Percentiles rank a stretch among this genome's conserved stretches.
phyloP scores from a whole-genome alignment of 2,888 invertebrate species.

The Leptinotarsa peninsularis region DNA sequence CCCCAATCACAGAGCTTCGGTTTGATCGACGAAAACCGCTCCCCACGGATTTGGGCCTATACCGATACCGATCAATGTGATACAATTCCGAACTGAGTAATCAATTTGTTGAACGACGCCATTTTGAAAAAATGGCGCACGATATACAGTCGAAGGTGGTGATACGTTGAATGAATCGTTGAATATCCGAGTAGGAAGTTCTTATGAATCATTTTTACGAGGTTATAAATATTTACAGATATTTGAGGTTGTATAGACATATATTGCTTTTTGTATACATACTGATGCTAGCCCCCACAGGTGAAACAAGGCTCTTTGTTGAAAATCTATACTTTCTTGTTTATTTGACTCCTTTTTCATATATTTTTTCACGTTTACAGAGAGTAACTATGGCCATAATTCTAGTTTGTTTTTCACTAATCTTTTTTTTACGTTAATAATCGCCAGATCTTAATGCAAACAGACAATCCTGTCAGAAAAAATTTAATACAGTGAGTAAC shows the following conservation, averaged over 20 bases:
- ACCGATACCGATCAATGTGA: slow-evolving; percentile 51
- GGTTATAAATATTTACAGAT: neutral
- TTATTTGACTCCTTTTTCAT: neutral
- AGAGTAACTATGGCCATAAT: too few species aligned
- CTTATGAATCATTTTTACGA: slow-evolving; percentile 42
- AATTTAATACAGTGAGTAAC: too few species aligned
- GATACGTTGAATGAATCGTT: neutral
- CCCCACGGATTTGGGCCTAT: slow-evolving; percentile 40
- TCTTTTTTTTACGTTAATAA: too few species aligned
- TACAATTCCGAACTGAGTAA: slow-evolving; percentile 43
- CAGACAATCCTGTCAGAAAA: too few species aligned
- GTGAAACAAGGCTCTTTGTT: neutral
- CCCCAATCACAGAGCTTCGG: slow-evolving; percentile 66
- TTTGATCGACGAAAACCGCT: slow-evolving; percentile 55
- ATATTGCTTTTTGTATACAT: neutral
- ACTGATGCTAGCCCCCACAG: neutral
- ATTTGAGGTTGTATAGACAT: neutral
- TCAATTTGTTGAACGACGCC: slow-evolving; percentile 31
- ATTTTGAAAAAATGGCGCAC: slow-evolving; percentile 23
- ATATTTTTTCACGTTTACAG: too few species aligned
- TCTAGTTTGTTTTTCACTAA: too few species aligned
- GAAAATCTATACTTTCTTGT: neutral
- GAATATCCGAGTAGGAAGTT: slow-evolving; percentile 27
- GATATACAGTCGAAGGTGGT: slow-evolving; percentile 11
- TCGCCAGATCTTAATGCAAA: too few species aligned